Conservation (phyloP, 1,140 invertebrate genomes). For the Luehdorfia chinensis region DNA sequence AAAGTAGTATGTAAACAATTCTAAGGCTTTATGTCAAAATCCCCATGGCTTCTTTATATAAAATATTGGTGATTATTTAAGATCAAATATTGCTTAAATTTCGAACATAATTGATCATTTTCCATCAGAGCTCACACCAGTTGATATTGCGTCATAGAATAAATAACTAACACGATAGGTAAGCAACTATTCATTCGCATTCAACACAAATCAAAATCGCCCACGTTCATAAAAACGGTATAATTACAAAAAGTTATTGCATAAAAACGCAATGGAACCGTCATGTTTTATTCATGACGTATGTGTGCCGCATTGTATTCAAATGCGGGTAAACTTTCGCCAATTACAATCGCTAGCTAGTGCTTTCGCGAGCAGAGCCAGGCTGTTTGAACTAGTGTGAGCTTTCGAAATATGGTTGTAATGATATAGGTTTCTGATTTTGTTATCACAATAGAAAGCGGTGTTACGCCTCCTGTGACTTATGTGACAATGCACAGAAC, state of each 20-base stretch:
- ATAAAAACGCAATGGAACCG: slow-evolving; percentile 43
- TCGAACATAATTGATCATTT: too few relatives aligned
- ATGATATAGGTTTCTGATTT: slow-evolving; percentile 12
- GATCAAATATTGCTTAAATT: too few relatives aligned
- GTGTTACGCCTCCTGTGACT: slow-evolving; percentile 5
- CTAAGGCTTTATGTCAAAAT: too few relatives aligned
- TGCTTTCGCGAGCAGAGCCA: slow-evolving; percentile 33
- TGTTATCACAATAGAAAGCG: slow-evolving; percentile 1
- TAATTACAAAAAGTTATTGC: slow-evolving; percentile 44
- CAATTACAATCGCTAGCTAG: slow-evolving; percentile 40
- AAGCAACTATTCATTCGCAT: neutral
- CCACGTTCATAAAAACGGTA: slow-evolving; percentile 33
- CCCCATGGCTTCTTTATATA: too few relatives aligned
- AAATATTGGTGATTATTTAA: too few relatives aligned
- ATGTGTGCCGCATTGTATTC: slow-evolving; percentile 53
- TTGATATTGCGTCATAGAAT: neutral
- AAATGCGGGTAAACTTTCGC: slow-evolving; percentile 56
- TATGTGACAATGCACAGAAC: neutral
- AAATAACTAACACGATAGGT: neutral
- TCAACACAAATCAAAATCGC: slow-evolving; percentile 21
- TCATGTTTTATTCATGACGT: slow-evolving; percentile 55
- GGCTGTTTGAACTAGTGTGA: slow-evolving; percentile 26
- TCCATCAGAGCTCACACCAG: too few relatives aligned
- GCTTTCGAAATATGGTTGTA: slow-evolving; percentile 28
- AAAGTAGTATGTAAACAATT: too few relatives aligned